These are phyloP conservation scores for Nannoperca australis DNA, from an alignment of 2,797 vertebrate species.

Conservation along the genomic window DNA sequence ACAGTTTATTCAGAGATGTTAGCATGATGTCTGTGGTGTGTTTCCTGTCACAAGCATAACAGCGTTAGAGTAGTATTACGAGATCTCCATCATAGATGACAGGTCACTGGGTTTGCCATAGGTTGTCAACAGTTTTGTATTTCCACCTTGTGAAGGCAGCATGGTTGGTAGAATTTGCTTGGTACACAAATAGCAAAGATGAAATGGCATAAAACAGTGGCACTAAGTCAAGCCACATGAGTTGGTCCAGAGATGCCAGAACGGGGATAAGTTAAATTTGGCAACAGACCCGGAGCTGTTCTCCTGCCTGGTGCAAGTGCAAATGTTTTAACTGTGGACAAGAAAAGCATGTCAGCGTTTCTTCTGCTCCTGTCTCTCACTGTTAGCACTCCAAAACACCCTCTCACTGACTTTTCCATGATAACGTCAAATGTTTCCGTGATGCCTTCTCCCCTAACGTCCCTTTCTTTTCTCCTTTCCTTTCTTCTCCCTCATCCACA, in stretches of 20 bases:
- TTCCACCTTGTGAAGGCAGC: constrained; percentile 48
- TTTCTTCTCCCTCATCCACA: not conserved
- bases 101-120: constrained; percentile 29
- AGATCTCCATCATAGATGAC: constrained; percentile 33
- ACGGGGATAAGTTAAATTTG: constrained; percentile 59
- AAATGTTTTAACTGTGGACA: constrained; percentile 39
- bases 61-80: constrained; percentile 28
- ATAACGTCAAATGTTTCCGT: constrained; percentile 65
- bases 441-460: constrained; percentile 8
- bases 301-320: constrained; percentile 32
- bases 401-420: constrained; percentile 66
- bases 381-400: constrained; percentile 21
- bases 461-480: not conserved
- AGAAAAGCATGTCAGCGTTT: constrained; percentile 33
- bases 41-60: constrained; percentile 21
- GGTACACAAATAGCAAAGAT: constrained; percentile 54
- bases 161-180: constrained; percentile 20
- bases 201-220: constrained; percentile 57
- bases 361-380: constrained; percentile 32
- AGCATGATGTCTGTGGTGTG: constrained; percentile 13
- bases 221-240: constrained; percentile 70
- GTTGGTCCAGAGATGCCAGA: constrained; percentile 54
- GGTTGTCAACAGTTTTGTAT: constrained; percentile 52
- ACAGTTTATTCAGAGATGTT: constrained; percentile 47
- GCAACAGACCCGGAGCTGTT: constrained; percentile 32